Evolutionary conservation across 2,888 invertebrate genomes (phyloP).

Genomic region (Torymus auratus): DNA sequence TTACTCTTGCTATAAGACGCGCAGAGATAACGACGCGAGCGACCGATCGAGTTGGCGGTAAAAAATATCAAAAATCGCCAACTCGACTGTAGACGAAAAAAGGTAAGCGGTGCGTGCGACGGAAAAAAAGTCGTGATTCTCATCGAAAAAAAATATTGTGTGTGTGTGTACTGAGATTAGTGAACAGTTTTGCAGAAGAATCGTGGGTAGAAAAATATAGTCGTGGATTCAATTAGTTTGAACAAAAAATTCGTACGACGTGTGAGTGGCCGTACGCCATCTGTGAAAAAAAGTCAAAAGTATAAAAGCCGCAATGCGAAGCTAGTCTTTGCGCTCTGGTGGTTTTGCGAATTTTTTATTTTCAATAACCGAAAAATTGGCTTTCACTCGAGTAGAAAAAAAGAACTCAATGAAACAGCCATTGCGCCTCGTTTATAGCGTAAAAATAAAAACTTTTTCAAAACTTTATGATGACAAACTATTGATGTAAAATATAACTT

Average conservation of each 20-base stretch:
- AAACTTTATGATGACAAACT: too few species aligned
- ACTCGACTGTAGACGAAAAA: slow-evolving; percentile 19
- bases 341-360: too few species aligned
- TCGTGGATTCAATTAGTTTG: slow-evolving; percentile 1
- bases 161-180: slow-evolving; percentile 1
- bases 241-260: background rate
- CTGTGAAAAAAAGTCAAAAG: slow-evolving; percentile 18
- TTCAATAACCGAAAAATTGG: too few species aligned
- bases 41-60: slow-evolving; percentile 28
- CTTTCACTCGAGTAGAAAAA: too few species aligned
- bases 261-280: background rate
- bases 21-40: too few species aligned
- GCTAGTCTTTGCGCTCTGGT: background rate
- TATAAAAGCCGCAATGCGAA: background rate
- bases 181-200: slow-evolving; percentile 1
- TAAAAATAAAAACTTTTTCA: too few species aligned
- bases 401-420: too few species aligned
- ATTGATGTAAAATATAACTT: too few species aligned
- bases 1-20: slow-evolving; percentile 38
- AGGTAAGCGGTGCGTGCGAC: slow-evolving; percentile 29
- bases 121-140: too few species aligned
- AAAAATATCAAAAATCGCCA: slow-evolving; percentile 54
- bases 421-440: too few species aligned
- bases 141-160: slow-evolving; percentile 29
- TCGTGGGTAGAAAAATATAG: slow-evolving; percentile 8